Percentiles rank a stretch among this genome's conserved stretches.
Conservation (phyloP, 2,113 vertebrate genomes). For the Craseonycteris thonglongyai region DNA sequence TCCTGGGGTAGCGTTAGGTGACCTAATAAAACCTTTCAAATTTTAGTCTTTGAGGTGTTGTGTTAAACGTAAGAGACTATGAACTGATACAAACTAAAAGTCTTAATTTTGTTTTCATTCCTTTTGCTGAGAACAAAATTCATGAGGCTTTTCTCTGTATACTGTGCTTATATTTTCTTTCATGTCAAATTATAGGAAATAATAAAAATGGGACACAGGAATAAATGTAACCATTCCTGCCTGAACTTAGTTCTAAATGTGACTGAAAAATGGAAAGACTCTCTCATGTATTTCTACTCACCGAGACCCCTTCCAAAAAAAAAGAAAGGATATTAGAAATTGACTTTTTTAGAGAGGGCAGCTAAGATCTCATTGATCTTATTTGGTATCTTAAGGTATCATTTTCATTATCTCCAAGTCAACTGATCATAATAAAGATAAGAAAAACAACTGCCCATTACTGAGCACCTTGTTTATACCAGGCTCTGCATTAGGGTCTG, state of each 20-base stretch:
- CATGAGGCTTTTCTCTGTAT: background rate
- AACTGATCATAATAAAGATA: background rate
- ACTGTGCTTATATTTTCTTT: background rate
- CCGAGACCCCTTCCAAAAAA: background rate
- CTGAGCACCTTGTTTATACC: background rate
- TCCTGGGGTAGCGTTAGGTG: background rate
- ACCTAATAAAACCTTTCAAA: background rate
- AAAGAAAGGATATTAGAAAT: background rate
- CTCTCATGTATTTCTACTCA: background rate
- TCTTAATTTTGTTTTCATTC: background rate
- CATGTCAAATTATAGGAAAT: background rate
- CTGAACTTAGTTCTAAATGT: background rate
- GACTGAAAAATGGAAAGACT: background rate
- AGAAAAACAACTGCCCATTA: background rate
- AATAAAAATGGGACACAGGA: background rate
- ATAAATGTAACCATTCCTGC: background rate
- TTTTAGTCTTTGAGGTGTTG: background rate
- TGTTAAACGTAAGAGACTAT: background rate
- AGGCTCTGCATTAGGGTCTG: background rate
- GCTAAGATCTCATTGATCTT: background rate
- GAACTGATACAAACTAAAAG: background rate
- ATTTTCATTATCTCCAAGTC: background rate
- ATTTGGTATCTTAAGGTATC: background rate
- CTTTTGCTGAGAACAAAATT: background rate
- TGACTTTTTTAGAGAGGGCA: background rate